Base-by-base conservation (phyloP, 2,113 vertebrate species). In the Ctenomys sociabilis region DNA sequence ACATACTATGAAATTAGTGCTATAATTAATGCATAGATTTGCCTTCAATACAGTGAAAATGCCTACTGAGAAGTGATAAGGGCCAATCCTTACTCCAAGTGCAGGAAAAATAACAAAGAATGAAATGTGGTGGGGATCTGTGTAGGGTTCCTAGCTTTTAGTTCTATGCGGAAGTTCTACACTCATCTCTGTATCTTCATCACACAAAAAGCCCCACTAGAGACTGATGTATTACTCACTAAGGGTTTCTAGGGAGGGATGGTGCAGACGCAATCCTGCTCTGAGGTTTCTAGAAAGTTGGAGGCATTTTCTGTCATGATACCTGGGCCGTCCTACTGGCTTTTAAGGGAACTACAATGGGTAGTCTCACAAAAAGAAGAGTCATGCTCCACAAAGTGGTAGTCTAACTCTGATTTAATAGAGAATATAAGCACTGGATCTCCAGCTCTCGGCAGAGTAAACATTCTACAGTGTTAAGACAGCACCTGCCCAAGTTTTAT, bases 1-100 rank as follows among this genome's bases (percentile, higher is more conserved):
- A 35, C n/a, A 37, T 85, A 75, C 19, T 30, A 9, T 28, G 28
- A 95, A 97, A 68, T 92, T 35, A 90, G 83, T 63, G 73, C 28
- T 85, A 1, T 87, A 45, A 89, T 78, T 88, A 37, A 43, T 82
- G n/a, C 49, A n/a, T 24, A 68, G 16, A 64, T 30, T 95, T 94
- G 70, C 61, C 45, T 80, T 26, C 72, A 87, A 49, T 32, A 40
- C 17, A 9, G 16, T 59, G 30, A 59, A 82, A 57, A 82, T 88
- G 83, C n/a, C 35, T 93, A 66, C 2, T 78, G 28, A 94, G 45
- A 96, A 88, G 45, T 37, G 21, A 43, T 17, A 49, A 94, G 32
- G 24, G 19, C 45, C 43, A 88, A 86, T 45, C 24, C 61, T 49
- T 83, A 26, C 68, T 63, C 19, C 12, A 80, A 82, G 30, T 52